Conservation (phyloP, 2,113 vertebrate genomes). For the Hylia prasina region DNA sequence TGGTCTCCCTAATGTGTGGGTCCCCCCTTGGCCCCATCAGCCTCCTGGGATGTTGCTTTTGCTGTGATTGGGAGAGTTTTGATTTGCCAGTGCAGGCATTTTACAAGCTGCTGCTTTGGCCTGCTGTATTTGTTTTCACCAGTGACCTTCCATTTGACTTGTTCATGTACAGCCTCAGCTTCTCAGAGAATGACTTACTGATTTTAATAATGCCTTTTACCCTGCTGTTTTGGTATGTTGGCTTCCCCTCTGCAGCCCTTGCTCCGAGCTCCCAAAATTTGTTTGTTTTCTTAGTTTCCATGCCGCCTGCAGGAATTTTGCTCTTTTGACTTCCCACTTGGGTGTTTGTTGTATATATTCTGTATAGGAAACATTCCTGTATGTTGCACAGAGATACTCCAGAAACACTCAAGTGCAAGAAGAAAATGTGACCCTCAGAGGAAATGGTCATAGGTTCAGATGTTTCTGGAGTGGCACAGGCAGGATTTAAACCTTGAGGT, state of each 20-base stretch:
- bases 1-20: background rate
- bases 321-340: constrained; percentile 53
- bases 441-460: background rate
- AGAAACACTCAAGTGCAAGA: background rate
- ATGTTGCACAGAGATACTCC: background rate
- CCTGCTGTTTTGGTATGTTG: constrained; percentile 62
- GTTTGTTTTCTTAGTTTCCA: constrained; percentile 69
- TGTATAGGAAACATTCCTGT: constrained; percentile 46
- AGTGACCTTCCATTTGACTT: constrained; percentile 22
- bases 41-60: background rate
- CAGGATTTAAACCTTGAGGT: background rate
- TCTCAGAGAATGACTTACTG: constrained; percentile 52
- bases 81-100: background rate
- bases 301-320: constrained; percentile 44
- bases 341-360: constrained; percentile 51
- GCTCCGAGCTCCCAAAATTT: constrained; percentile 46
- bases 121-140: background rate
- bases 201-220: constrained; percentile 65
- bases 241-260: constrained; percentile 40
- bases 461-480: background rate
- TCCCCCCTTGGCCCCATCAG: background rate
- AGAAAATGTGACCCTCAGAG: background rate
- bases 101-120: constrained; percentile 3
- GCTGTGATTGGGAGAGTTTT: background rate
- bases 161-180: background rate